Evolutionary conservation across 2,797 vertebrate species (phyloP).

Genomic region (Prionace glauca): DNA sequence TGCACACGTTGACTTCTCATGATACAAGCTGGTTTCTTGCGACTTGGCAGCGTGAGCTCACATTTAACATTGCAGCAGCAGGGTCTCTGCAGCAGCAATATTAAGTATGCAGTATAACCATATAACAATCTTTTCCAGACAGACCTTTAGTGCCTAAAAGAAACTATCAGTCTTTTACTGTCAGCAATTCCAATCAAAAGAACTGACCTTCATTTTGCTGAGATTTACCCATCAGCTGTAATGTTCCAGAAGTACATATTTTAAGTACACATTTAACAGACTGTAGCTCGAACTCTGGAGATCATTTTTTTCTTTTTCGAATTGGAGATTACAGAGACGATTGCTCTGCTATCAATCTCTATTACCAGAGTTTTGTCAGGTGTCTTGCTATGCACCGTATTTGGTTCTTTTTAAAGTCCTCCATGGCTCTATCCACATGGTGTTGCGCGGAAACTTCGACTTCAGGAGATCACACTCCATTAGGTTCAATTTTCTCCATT

Average conservation of each 20-base stretch:
- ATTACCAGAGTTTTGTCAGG: conserved; percentile 8
- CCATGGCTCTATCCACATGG: not conserved
- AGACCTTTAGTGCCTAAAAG: too few species aligned
- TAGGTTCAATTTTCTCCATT: conserved; percentile 6
- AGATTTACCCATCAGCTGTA: conserved; percentile 16
- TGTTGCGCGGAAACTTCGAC: not conserved
- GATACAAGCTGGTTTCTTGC: not conserved
- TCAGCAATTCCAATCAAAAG: not conserved
- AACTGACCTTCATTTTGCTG: conserved; percentile 16
- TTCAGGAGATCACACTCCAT: conserved; percentile 7
- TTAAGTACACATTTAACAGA: conserved; percentile 4
- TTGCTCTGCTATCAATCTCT: not conserved
- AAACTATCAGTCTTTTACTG: not conserved
- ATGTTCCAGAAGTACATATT: not conserved
- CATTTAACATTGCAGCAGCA: not conserved
- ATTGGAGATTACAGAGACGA: not conserved
- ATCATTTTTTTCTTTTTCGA: not conserved
- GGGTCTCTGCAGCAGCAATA: not conserved
- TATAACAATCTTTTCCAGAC: not conserved
- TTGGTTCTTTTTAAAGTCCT: not conserved
- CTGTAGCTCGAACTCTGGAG: not conserved
- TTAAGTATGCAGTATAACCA: not conserved
- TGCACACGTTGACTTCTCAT: not conserved
- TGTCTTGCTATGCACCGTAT: not conserved
- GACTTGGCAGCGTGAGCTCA: not conserved